phyloP scores from a whole-genome alignment of 2,797 vertebrate species.

The Orientallactaga sibirica region DNA sequence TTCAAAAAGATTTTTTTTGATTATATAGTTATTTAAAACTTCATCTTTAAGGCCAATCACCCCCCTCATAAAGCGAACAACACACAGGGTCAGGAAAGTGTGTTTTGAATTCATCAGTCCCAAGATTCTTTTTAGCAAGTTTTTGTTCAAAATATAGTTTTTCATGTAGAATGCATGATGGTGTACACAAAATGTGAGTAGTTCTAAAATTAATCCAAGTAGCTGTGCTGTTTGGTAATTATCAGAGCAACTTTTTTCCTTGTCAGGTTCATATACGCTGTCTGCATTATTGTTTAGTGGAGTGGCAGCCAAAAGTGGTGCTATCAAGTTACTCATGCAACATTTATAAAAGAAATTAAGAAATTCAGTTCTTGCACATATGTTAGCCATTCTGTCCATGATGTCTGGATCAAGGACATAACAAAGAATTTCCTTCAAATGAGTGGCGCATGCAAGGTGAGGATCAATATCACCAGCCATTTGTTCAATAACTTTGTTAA shows the following conservation, averaged over 20 bases:
- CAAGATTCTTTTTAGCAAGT: constrained; percentile 95
- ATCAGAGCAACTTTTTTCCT: constrained; percentile 93
- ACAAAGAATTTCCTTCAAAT: constrained; percentile 94
- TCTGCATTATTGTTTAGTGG: constrained; percentile 91
- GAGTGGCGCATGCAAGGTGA: constrained; percentile 94
- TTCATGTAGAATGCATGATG: constrained; percentile 97
- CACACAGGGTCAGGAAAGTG: constrained; percentile 95
- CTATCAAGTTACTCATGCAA: constrained; percentile 96
- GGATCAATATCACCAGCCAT: constrained; percentile 97
- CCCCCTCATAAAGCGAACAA: constrained; percentile 96
- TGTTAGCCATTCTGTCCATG: constrained; percentile 93
- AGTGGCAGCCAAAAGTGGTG: constrained; percentile 95
- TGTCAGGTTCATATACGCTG: constrained; percentile 89
- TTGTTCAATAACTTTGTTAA: constrained; percentile 97
- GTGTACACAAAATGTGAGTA: constrained; percentile 97
- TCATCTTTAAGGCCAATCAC: constrained; percentile 97
- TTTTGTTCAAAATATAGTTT: constrained; percentile 97
- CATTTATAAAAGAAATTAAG: constrained; percentile 98
- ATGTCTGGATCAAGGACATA: constrained; percentile 95
- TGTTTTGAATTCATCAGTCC: constrained; percentile 98
- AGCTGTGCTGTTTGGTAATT: constrained; percentile 98
- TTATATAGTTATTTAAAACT: constrained; percentile 96
- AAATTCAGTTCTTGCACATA: constrained; percentile 95
- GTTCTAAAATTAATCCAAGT: constrained; percentile 96
- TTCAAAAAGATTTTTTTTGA: constrained; percentile 97